phyloP scores from a whole-genome alignment of 2,113 vertebrate species.

The Paedocypris sp. region DNA sequence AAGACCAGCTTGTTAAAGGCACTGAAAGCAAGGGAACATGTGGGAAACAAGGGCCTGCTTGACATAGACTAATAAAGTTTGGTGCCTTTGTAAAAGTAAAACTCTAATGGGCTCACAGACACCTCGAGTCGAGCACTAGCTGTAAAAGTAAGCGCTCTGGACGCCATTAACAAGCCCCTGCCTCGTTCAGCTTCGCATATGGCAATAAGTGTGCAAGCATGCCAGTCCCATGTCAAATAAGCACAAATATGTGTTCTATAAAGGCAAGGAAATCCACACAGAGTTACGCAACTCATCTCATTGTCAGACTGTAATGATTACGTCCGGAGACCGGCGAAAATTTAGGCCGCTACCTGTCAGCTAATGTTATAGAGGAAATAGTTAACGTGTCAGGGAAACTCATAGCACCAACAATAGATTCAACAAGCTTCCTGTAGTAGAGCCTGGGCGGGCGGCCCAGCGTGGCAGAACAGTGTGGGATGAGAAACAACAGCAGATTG shows the following conservation, averaged over 20 bases:
- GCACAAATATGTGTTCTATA: neutral
- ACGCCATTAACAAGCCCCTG: neutral
- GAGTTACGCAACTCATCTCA: neutral
- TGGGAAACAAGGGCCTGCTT: slow-evolving; percentile 26
- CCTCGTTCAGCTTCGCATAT: neutral
- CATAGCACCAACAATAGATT: slow-evolving; percentile 34
- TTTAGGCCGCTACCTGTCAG: slow-evolving; percentile 16
- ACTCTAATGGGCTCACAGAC: slow-evolving; percentile 26
- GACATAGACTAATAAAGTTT: slow-evolving; percentile 29
- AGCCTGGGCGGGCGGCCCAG: neutral
- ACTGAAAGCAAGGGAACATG: neutral
- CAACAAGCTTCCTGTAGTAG: slow-evolving; percentile 44
- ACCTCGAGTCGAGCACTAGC: slow-evolving; percentile 20
- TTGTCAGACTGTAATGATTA: slow-evolving; percentile 10
- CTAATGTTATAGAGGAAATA: slow-evolving; percentile 39
- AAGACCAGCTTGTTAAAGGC: slow-evolving; percentile 26
- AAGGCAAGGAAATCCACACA: slow-evolving; percentile 7
- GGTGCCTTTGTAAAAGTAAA: slow-evolving; percentile 25
- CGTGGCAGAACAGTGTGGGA: neutral
- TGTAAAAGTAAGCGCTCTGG: slow-evolving; percentile 12
- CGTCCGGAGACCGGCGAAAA: slow-evolving; percentile 14
- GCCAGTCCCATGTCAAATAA: neutral
- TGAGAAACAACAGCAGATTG: neutral
- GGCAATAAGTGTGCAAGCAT: neutral
- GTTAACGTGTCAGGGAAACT: slow-evolving; percentile 42